phyloP scores from a whole-genome alignment of 2,113 vertebrate genomes.

The Rhineura floridana region DNA sequence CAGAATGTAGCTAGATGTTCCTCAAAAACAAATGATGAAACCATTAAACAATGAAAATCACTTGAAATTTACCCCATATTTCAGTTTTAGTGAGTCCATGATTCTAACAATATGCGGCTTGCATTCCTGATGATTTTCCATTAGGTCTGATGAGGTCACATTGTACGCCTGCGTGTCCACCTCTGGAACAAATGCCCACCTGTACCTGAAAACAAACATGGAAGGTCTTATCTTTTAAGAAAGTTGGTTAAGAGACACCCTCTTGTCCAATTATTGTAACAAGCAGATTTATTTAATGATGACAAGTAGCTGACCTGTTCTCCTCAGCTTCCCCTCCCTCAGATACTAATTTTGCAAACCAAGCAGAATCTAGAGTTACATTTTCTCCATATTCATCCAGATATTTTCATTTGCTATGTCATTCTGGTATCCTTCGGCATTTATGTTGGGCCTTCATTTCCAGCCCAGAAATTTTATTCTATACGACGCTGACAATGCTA shows the following conservation, averaged over 20 bases:
- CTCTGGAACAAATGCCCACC: conserved; percentile 97
- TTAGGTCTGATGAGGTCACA: conserved; percentile 74
- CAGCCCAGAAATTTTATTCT: neutral
- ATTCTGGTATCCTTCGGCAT: neutral
- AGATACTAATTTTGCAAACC: neutral
- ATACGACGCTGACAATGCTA: neutral
- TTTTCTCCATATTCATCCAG: neutral
- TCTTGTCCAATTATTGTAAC: neutral
- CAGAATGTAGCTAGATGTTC: neutral
- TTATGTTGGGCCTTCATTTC: neutral
- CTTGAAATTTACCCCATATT: conserved; percentile 79
- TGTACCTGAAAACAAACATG: conserved; percentile 86
- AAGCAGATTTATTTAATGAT: neutral
- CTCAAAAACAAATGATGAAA: neutral
- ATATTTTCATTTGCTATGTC: neutral
- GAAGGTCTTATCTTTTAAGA: too few relatives aligned
- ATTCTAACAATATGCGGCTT: conserved; percentile 86
- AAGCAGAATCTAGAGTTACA: neutral
- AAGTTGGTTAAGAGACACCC: neutral
- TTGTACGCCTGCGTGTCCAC: conserved; percentile 84
- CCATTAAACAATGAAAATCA: neutral
- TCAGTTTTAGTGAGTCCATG: conserved; percentile 83
- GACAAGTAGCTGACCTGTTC: neutral
- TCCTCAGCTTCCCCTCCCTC: neutral
- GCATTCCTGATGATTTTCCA: conserved; percentile 89